These are phyloP conservation scores for Drosophila repletoides DNA, from an alignment of 1,140 invertebrate species.

Conservation along the genomic window DNA sequence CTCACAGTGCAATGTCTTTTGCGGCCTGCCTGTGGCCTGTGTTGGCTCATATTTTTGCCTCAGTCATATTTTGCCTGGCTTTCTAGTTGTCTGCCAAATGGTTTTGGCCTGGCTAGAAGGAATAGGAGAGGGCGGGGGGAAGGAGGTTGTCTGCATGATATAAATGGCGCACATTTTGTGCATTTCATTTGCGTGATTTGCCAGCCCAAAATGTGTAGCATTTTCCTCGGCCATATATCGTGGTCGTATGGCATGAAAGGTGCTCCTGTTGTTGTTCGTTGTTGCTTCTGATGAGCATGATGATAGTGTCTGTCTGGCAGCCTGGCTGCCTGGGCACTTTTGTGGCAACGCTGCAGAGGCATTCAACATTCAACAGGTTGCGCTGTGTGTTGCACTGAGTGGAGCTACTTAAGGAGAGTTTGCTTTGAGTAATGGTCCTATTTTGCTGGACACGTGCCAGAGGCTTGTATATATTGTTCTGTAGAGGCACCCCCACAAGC, in stretches of 20 bases:
- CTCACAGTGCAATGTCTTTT: slow-evolving; percentile 53
- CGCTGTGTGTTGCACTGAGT: not conserved
- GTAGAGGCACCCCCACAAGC: no score
- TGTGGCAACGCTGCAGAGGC: slow-evolving; percentile 22
- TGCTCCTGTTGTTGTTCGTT: slow-evolving; percentile 5
- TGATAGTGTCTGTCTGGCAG: slow-evolving; percentile 46
- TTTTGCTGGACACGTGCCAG: slow-evolving; percentile 46
- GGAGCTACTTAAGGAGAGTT: slow-evolving; percentile 30
- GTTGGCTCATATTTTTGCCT: slow-evolving; percentile 62
- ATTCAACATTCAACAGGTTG: slow-evolving; percentile 27
- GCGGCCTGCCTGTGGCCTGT: slow-evolving; percentile 53
- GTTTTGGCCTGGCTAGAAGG: not conserved
- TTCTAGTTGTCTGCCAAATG: slow-evolving; percentile 55
- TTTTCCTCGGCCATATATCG: slow-evolving; percentile 48
- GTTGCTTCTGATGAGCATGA: slow-evolving; percentile 46
- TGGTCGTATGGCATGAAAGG: not conserved
- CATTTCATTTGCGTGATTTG: slow-evolving; percentile 79
- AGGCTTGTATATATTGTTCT: slow-evolving; percentile 8
- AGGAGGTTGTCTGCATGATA: slow-evolving; percentile 51
- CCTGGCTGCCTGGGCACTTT: slow-evolving; percentile 37
- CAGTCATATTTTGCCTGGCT: slow-evolving; percentile 50
- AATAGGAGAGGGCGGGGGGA: not conserved
- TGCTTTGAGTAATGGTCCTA: not conserved
- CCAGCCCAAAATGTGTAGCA: slow-evolving; percentile 72
- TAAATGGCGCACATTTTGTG: slow-evolving; percentile 79